A percentile compares a stretch with the other conserved stretches of the same genome.
These are phyloP conservation scores for Cephalotes varians DNA, from an alignment of 2,888 invertebrate species.

Conservation along the genomic window DNA sequence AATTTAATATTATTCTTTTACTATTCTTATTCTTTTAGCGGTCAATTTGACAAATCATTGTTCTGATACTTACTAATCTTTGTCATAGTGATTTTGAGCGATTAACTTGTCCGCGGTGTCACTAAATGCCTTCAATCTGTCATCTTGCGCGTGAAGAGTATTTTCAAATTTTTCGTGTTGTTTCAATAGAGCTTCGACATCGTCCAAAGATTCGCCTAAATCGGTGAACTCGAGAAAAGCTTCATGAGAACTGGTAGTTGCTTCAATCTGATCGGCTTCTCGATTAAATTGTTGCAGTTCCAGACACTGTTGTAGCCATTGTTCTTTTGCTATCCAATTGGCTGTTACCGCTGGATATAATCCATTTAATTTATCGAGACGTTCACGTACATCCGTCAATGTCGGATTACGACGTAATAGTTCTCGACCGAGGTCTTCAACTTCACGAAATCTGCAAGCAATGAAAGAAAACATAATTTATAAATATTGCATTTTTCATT, in stretches of 20 bases:
- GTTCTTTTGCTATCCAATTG: slow-evolving; percentile 94
- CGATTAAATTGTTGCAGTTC: slow-evolving; percentile 97
- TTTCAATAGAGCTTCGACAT: slow-evolving; percentile 96
- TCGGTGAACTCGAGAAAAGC: slow-evolving; percentile 96
- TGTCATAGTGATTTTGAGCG: slow-evolving; percentile 92
- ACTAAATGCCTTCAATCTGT: slow-evolving; percentile 93
- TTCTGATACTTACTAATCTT: slow-evolving; percentile 89
- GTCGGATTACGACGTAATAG: slow-evolving; percentile 91
- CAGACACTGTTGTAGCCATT: slow-evolving; percentile 94
- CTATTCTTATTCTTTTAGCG: no score
- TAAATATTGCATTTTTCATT: slow-evolving; percentile 4
- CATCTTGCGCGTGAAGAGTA: slow-evolving; percentile 96
- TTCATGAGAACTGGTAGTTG: slow-evolving; percentile 96
- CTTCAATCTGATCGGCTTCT: slow-evolving; percentile 99
- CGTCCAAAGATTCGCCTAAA: slow-evolving; percentile 95
- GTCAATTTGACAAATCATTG: slow-evolving; percentile 2
- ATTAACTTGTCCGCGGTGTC: slow-evolving; percentile 94
- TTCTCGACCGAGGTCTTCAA: slow-evolving; percentile 92
- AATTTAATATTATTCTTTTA: not conserved
- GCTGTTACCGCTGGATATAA: slow-evolving; percentile 91
- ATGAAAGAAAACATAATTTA: slow-evolving; percentile 6
- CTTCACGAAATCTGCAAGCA: slow-evolving; percentile 90
- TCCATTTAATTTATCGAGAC: slow-evolving; percentile 90
- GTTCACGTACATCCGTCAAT: slow-evolving; percentile 91
- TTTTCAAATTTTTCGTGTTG: slow-evolving; percentile 97